Base-by-base conservation (phyloP, 2,797 vertebrate genomes). In the Sebastes kiyomatsui region DNA sequence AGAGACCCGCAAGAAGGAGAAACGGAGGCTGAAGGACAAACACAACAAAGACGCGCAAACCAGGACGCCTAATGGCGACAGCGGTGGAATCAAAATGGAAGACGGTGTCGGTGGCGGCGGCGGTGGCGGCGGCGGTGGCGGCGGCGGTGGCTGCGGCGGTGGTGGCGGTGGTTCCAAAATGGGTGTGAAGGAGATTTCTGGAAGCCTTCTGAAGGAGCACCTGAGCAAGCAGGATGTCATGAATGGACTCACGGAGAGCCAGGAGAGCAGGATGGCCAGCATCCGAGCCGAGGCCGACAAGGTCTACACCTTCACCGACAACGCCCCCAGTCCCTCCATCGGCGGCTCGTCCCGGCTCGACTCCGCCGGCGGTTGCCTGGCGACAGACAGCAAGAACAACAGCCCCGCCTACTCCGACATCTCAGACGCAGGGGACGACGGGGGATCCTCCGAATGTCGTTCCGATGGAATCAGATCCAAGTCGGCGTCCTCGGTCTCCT, bases 301-400 rank as follows among this genome's bases (percentile, higher is more conserved):
- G 93, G 98, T 99, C 66, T 99, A 99, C 95, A 99, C 98, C 0
- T 99, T 99, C 90, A 99, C 99, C 0, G 99, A 99, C 94, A 99
- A 99, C 2, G 98, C 98, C 0, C 99, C 99, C 59, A 99, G 99
- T 92, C 98, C 99, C 5, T 99, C 99, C 62, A 99, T 99, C 1
- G 98, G 98, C 33, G 96, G 97, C 54, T 97, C 97, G 54, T 97
- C 97, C 0, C 94, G 98, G 73, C 96, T 97, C 67, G 98, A 99
- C 59, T 96, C 97, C 6, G 54, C 73, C 7, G 83, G 92, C 38
- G 94, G 93, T 85, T 92, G 96, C 68, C 85, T 98, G 90, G 96
- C 96, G 81, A 96, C 97, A 6, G 96, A 94, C 0, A 94, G 96
- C 65, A 99, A 99, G 95, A 99, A 98, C 25, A 98, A 96, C 93